Conservation (phyloP, 2,797 vertebrate species). For the Urophycis tenuis region DNA sequence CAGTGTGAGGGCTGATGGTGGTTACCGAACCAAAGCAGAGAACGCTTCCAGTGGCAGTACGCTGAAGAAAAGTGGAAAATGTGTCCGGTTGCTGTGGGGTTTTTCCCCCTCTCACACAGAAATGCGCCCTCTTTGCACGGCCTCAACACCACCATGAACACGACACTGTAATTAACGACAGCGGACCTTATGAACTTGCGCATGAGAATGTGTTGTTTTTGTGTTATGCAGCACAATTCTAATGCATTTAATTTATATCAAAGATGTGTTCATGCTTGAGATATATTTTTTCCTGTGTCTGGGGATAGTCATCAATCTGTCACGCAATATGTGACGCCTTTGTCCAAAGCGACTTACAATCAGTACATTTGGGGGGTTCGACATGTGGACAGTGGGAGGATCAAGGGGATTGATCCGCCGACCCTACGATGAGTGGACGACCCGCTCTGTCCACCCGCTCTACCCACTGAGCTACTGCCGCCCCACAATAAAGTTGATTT, state of each 20-base stretch:
- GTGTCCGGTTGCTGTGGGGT: slow-evolving; percentile 46
- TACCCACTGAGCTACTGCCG: too few species aligned
- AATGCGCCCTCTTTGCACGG: too few species aligned
- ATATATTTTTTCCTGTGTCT: neutral
- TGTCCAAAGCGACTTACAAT: too few species aligned
- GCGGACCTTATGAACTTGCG: neutral
- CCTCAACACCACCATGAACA: too few species aligned
- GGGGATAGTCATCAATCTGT: neutral
- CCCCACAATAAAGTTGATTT: neutral
- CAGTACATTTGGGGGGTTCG: too few species aligned
- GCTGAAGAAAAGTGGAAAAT: slow-evolving; percentile 51
- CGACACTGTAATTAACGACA: too few species aligned
- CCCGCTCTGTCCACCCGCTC: too few species aligned
- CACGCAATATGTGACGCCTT: too few species aligned
- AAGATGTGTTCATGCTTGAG: neutral
- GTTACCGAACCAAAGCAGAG: slow-evolving; percentile 30
- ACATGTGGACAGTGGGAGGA: too few species aligned
- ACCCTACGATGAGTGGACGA: too few species aligned
- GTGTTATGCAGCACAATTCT: neutral
- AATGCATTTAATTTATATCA: neutral
- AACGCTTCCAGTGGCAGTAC: slow-evolving; percentile 34
- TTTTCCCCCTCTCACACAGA: too few species aligned
- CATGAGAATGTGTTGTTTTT: neutral
- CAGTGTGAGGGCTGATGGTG: slow-evolving; percentile 33
- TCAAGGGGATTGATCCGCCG: too few species aligned